A percentile compares a stretch with the other conserved stretches of the same genome.
These are phyloP conservation scores for Lophura nycthemera DNA, from an alignment of 2,113 vertebrate genomes.

Conservation along the genomic window DNA sequence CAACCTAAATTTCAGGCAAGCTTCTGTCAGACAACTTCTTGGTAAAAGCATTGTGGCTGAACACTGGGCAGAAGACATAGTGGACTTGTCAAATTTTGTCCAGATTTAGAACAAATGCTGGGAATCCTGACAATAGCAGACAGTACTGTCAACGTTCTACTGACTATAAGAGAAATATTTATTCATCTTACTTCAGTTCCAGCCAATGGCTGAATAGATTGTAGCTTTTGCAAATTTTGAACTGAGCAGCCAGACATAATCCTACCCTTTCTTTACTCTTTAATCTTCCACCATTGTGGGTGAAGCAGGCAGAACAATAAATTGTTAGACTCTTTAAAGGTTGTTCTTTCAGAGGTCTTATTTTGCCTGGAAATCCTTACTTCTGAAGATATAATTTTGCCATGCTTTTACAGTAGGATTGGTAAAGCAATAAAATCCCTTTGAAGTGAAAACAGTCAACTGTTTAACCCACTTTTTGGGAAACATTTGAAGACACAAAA, in stretches of 20 bases:
- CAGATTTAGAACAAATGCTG: not conserved
- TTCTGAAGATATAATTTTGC: slow-evolving; percentile 56
- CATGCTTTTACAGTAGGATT: slow-evolving; percentile 43
- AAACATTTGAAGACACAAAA: slow-evolving; percentile 65
- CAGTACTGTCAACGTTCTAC: not conserved
- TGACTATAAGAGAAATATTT: not conserved
- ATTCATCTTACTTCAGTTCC: not conserved
- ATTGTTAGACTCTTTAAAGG: slow-evolving; percentile 35
- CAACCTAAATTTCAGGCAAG: slow-evolving; percentile 19
- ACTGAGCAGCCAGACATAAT: not conserved
- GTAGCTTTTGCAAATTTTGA: not conserved
- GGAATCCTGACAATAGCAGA: not conserved
- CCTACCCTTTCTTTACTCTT: not conserved
- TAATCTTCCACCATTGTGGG: not conserved
- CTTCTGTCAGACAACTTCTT: not conserved
- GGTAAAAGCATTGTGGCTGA: not conserved
- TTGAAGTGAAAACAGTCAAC: slow-evolving; percentile 71
- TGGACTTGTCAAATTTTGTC: not conserved
- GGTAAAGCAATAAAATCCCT: slow-evolving; percentile 64
- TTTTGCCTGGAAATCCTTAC: slow-evolving; percentile 58
- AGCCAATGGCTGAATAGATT: not conserved
- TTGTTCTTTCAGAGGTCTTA: slow-evolving; percentile 13
- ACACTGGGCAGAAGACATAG: not conserved
- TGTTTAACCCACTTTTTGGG: slow-evolving; percentile 64
- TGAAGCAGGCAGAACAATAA: slow-evolving; percentile 33